Base-by-base conservation (phyloP, 2,113 vertebrate species). In the Ia io region DNA sequence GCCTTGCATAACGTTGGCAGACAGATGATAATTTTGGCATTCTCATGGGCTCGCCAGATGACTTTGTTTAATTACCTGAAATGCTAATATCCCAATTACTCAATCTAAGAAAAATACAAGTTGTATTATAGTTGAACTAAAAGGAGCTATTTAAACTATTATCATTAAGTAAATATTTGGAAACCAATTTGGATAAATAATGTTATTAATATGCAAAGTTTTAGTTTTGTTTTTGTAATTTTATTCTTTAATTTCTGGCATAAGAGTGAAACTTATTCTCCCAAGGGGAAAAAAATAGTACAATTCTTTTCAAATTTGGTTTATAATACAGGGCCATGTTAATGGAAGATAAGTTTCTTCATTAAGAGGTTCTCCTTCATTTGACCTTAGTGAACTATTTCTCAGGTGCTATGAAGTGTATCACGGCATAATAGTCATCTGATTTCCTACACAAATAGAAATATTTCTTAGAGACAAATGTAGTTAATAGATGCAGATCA, bases 351-450 rank as follows among this genome's bases (percentile, higher is more conserved):
- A 90, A 98, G 47, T 95, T 96, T 97, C 92, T 96, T 91, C 94
- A 97, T 89, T 97, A 97, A 97, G 95, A 97, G 47, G 96, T 95
- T 97, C 94, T 98, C 88, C 87, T 97, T 97, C 85, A 74, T 96
- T 97, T 98, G 95, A 98, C 90, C 93, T 93, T 88, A 93, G 23
- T 88, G 80, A 32, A 93, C 37, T 61, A 35, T 95, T 96, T 98
- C 90, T 88, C 96, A 97, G 91, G 79, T 97, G 92, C 92, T 98
- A 73, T 5, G 91, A 97, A 97, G 95, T 93, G 49, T 70, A 97
- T 97, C 93, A 98, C 83, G 97, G 90, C 94, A 98, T 65, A 12
- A 90, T 65, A 78, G 90, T 97, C 78, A 97, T 96, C 96, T 93
- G 83, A 97, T 95, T 95, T 96, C 25, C 40, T 93, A 59, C 96